Percentiles rank a stretch among this genome's conserved stretches.
phyloP scores from a whole-genome alignment of 1,140 invertebrate genomes.

The Drosophila takahashii region DNA sequence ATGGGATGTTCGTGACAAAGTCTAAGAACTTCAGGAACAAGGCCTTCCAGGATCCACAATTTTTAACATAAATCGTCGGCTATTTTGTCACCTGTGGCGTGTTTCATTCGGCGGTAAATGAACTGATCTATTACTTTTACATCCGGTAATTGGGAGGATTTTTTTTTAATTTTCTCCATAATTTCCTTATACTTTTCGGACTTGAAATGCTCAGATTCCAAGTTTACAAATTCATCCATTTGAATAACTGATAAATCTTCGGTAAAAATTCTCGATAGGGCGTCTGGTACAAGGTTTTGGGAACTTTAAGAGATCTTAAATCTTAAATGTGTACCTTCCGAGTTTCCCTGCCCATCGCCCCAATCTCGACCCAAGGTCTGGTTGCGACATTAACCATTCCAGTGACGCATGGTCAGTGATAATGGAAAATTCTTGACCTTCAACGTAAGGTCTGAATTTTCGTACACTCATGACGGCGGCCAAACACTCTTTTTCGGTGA shows the following conservation, averaged over 20 bases:
- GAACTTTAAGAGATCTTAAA: constrained; percentile 4
- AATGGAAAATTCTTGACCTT: constrained; percentile 11
- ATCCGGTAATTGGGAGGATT: neutral
- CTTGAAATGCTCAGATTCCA: too few relatives aligned
- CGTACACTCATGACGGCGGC: constrained; percentile 10
- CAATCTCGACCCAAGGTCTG: constrained; percentile 3
- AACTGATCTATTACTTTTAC: constrained; percentile 3
- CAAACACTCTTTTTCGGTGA: constrained; percentile 1
- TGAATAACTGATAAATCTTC: constrained; percentile 3
- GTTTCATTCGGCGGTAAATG: constrained; percentile 5
- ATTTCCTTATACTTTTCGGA: neutral
- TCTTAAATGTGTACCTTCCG: neutral
- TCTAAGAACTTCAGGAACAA: neutral
- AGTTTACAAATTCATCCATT: neutral
- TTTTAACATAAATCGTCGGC: constrained; percentile 3
- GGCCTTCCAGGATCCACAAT: neutral
- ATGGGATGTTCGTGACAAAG: neutral
- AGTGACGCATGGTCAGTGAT: neutral
- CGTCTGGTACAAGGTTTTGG: constrained; percentile 1
- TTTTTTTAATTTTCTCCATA: neutral
- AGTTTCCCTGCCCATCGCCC: constrained; percentile 6
- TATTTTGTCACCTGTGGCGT: neutral
- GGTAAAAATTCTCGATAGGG: constrained; percentile 1
- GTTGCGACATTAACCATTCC: neutral
- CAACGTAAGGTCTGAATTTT: constrained; percentile 7